Percentiles rank a stretch among this genome's conserved stretches.
phyloP scores from a whole-genome alignment of 2,888 invertebrate species.

The Deroplatys truncata region DNA sequence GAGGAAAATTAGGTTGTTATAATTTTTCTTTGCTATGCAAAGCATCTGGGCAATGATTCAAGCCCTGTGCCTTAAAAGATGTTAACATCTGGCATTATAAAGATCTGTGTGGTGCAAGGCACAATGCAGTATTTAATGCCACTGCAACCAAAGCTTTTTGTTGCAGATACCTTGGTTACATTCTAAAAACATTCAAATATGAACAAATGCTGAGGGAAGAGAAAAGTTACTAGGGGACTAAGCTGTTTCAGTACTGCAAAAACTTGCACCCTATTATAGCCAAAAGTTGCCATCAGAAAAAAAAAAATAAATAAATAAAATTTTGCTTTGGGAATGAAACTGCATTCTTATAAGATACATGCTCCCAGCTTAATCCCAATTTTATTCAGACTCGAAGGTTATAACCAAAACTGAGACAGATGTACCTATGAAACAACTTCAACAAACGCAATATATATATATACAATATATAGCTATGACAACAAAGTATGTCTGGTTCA shows the following conservation, averaged over 20 bases:
- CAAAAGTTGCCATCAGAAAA: too few relatives aligned
- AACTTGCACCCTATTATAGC: not conserved
- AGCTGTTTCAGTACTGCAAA: not conserved
- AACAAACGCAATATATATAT: not conserved
- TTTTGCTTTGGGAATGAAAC: not conserved
- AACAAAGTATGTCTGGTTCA: not conserved
- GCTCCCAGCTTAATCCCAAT: not conserved
- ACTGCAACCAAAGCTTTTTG: not conserved
- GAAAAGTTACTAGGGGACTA: not conserved
- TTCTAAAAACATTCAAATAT: not conserved
- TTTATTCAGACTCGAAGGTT: not conserved
- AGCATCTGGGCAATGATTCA: not conserved
- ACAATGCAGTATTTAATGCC: not conserved
- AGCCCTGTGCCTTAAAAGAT: not conserved
- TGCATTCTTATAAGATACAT: not conserved
- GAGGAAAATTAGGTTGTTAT: not conserved
- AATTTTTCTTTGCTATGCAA: not conserved
- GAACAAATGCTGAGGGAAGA: not conserved
- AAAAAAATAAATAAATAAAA: not conserved
- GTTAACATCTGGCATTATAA: not conserved
- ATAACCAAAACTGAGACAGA: not conserved
- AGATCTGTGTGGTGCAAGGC: constrained; percentile 6
- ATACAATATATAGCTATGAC: not conserved
- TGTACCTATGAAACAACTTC: not conserved
- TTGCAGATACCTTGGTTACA: not conserved